Conservation (phyloP, 2,797 vertebrate species). For the Bovichtus variegatus region DNA sequence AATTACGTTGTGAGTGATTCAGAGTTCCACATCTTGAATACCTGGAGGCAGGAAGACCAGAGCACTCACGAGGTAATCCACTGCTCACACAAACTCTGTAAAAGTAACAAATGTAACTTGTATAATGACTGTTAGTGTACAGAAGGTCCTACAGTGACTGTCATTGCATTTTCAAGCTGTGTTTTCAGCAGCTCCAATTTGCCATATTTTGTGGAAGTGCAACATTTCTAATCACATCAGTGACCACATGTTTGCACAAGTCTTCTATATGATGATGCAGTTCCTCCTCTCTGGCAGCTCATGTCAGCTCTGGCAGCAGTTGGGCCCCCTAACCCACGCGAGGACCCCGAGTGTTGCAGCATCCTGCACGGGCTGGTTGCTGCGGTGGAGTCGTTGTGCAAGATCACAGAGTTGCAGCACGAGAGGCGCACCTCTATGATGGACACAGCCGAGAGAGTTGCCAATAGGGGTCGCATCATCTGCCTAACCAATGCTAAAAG, state of each 20-base stretch:
- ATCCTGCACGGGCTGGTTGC: constrained; percentile 96
- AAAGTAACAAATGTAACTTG: neutral
- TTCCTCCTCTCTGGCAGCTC: constrained; percentile 80
- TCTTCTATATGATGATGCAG: accelerated
- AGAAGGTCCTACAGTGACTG: neutral
- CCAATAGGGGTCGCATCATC: constrained; percentile 95
- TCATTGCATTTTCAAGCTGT: neutral
- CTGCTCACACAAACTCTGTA: neutral
- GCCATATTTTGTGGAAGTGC: neutral
- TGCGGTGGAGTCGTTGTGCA: constrained; percentile 95
- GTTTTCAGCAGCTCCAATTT: neutral
- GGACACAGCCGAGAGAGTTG: constrained; percentile 95
- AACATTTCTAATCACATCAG: neutral
- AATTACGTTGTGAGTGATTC: constrained; percentile 99
- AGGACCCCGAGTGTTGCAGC: constrained; percentile 97
- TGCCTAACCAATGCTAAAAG: constrained; percentile 98
- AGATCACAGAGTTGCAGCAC: constrained; percentile 96
- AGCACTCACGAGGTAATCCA: constrained; percentile 93
- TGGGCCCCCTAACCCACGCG: constrained; percentile 95
- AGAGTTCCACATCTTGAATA: constrained; percentile 95
- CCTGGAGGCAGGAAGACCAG: constrained; percentile 95
- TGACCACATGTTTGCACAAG: constrained; percentile 8
- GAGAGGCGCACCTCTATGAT: constrained; percentile 91
- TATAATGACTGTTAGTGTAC: neutral
- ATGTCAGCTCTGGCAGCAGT: constrained; percentile 95